phyloP scores from a whole-genome alignment of 2,797 vertebrate species.

The Pitangus sulphuratus region DNA sequence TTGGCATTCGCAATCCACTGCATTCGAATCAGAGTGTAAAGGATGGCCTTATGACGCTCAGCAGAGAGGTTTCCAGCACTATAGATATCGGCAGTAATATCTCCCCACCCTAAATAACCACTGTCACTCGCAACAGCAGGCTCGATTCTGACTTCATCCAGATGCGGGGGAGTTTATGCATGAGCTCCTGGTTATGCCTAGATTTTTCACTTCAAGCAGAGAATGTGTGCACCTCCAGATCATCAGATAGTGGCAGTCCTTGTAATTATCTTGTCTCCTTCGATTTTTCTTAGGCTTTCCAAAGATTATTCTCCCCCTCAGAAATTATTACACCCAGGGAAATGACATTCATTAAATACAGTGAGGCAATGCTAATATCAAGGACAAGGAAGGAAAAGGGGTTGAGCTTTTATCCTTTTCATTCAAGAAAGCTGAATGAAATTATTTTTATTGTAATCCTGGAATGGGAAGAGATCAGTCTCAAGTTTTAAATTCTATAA shows the following conservation, averaged over 20 bases:
- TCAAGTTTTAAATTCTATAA: neutral
- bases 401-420: neutral
- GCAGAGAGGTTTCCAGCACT: neutral
- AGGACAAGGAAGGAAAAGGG: constrained; percentile 10
- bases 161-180: neutral
- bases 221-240: neutral
- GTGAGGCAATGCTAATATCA: neutral
- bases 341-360: constrained; percentile 34
- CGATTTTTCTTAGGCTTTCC: neutral
- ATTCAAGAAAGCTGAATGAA: constrained; percentile 1
- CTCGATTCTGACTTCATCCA: neutral
- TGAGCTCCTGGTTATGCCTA: neutral
- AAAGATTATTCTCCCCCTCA: constrained; percentile 20
- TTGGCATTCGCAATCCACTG: constrained; percentile 9
- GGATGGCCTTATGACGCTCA: neutral
- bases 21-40: constrained; percentile 5
- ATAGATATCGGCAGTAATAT: neutral
- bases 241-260: neutral
- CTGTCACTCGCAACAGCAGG: neutral
- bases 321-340: constrained; percentile 25
- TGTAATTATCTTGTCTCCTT: constrained; percentile 53
- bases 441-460: neutral
- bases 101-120: neutral
- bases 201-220: neutral
- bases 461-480: neutral